Percentiles rank a stretch among this genome's conserved stretches.
Conservation (phyloP, 2,888 invertebrate species). For the Polydrusus pterygomalis region DNA sequence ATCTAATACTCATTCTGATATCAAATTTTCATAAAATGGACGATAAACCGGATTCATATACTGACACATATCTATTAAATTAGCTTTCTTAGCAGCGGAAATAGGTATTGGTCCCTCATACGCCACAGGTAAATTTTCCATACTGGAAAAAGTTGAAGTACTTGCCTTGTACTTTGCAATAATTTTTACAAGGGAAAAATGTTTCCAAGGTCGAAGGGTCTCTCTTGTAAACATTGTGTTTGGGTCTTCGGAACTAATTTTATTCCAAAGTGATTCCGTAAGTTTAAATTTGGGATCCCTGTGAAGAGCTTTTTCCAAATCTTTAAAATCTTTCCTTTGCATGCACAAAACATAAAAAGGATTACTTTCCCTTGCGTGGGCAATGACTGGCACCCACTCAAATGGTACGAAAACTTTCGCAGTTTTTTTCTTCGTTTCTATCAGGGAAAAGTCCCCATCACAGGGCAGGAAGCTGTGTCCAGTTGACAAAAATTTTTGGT, state of each 20-base stretch:
- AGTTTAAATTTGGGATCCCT: constrained; percentile 25
- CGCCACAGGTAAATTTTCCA: constrained; percentile 1
- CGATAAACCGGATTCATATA: constrained; percentile 12
- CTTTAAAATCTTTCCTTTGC: constrained; percentile 29
- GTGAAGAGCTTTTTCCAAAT: constrained; percentile 27
- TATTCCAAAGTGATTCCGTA: constrained; percentile 17
- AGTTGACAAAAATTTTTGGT: no score
- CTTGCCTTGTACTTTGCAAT: constrained; percentile 16
- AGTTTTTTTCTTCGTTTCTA: constrained; percentile 35
- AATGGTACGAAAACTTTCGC: constrained; percentile 32
- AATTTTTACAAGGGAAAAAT: no score
- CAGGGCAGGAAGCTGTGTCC: no score
- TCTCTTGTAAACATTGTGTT: constrained; percentile 16
- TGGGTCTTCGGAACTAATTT: constrained; percentile 5
- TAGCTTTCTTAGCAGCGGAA: constrained; percentile 1
- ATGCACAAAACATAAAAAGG: constrained; percentile 28
- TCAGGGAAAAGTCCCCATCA: constrained; percentile 37
- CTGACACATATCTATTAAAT: constrained; percentile 21
- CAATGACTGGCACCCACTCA: constrained; percentile 35
- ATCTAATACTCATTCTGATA: background rate
- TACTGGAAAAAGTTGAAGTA: constrained; percentile 3
- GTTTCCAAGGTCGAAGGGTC: constrained; percentile 22
- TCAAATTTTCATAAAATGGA: constrained; percentile 7
- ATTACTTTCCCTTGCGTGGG: constrained; percentile 20
- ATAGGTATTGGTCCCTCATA: constrained; percentile 16